phyloP scores from a whole-genome alignment of 2,888 invertebrate species.

The Malthinus seriepunctatus region DNA sequence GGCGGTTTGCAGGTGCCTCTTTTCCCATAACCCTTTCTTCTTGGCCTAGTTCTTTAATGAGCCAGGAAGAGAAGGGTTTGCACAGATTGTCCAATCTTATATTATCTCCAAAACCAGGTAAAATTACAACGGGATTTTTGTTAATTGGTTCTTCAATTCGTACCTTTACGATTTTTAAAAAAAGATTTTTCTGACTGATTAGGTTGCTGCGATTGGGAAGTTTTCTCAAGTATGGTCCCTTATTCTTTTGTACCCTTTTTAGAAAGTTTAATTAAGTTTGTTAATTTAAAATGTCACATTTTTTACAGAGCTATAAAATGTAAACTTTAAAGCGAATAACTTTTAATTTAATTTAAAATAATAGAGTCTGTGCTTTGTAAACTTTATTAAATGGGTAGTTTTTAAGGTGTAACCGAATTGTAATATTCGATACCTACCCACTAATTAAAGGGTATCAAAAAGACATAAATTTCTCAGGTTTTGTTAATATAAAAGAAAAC shows the following conservation, averaged over 20 bases:
- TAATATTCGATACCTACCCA: too few relatives aligned
- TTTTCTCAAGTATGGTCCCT: not conserved
- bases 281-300: too few relatives aligned
- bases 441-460: too few relatives aligned
- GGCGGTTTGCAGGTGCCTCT: constrained; percentile 32
- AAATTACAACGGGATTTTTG: constrained; percentile 34
- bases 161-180: constrained; percentile 11
- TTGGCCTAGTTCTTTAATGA: constrained; percentile 8
- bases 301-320: too few relatives aligned
- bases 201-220: not conserved
- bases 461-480: too few relatives aligned
- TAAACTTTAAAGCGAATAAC: too few relatives aligned
- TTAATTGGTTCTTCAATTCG: constrained; percentile 33
- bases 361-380: too few relatives aligned
- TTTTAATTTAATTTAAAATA: too few relatives aligned
- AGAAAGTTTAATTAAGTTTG: too few relatives aligned
- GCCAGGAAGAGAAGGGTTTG: constrained; percentile 11
- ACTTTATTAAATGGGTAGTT: too few relatives aligned
- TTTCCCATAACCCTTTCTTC: constrained; percentile 30
- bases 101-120: constrained; percentile 27
- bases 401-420: too few relatives aligned
- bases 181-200: constrained; percentile 5
- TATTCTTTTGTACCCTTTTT: not conserved
- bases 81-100: constrained; percentile 10
- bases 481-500: too few relatives aligned